Percentiles rank a stretch among this genome's conserved stretches.
These are phyloP conservation scores for Euplexia lucipara DNA, from an alignment of 2,888 invertebrate species.

Conservation along the genomic window DNA sequence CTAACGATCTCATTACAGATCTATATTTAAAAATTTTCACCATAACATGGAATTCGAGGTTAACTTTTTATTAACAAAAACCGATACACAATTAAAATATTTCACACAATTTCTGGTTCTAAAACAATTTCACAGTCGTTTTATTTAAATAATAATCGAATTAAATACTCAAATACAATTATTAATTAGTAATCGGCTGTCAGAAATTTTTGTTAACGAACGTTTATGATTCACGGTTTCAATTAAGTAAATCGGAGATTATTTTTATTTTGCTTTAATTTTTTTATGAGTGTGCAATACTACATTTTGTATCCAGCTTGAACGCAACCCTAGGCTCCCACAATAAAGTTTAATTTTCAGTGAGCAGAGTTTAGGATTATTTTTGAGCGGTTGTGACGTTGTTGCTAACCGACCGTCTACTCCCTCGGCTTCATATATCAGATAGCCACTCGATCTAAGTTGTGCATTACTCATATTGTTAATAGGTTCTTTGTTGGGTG, in stretches of 20 bases:
- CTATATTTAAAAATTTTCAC: slow-evolving; percentile 50
- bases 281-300: slow-evolving; percentile 47
- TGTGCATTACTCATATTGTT: slow-evolving; percentile 83
- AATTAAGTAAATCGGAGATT: slow-evolving; percentile 67
- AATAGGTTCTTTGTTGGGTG: slow-evolving; percentile 84
- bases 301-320: slow-evolving; percentile 3
- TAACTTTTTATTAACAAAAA: slow-evolving; percentile 50
- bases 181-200: slow-evolving; percentile 63
- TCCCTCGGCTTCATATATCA: slow-evolving; percentile 67
- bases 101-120: slow-evolving; percentile 63
- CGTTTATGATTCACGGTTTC: slow-evolving; percentile 68
- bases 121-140: slow-evolving; percentile 66
- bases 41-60: slow-evolving; percentile 50
- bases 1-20: slow-evolving; percentile 37
- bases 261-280: slow-evolving; percentile 61
- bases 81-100: slow-evolving; percentile 58
- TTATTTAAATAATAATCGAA: slow-evolving; percentile 61
- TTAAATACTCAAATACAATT: slow-evolving; percentile 66
- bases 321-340: not conserved
- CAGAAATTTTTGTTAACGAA: slow-evolving; percentile 64
- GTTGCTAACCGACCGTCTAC: slow-evolving; percentile 68
- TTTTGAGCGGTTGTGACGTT: not conserved
- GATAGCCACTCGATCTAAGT: slow-evolving; percentile 82
- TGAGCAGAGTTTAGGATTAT: not conserved
- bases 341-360: not conserved